phyloP scores from a whole-genome alignment of 2,888 invertebrate genomes.

The Unio pictorum region DNA sequence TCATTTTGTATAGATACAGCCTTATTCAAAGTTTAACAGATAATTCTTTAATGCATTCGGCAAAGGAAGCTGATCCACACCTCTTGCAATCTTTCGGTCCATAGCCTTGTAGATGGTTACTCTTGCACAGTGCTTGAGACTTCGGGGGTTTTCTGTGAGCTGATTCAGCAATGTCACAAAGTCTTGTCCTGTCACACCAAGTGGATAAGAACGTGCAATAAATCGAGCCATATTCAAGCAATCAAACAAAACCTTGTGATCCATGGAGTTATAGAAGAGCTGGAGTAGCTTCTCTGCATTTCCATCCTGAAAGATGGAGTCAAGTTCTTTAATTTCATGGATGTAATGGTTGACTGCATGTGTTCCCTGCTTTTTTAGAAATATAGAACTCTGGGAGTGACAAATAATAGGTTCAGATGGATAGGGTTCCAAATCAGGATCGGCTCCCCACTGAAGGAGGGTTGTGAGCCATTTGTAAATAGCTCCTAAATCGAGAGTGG shows the following conservation, averaged over 20 bases:
- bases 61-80: constrained; percentile 79
- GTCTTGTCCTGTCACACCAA: constrained; percentile 67
- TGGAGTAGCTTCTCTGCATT: constrained; percentile 80
- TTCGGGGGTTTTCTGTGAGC: constrained; percentile 79
- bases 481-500: constrained; percentile 79
- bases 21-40: constrained; percentile 34
- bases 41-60: constrained; percentile 74
- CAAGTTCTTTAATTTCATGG: constrained; percentile 77
- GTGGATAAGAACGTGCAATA: constrained; percentile 75
- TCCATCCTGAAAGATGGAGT: constrained; percentile 75
- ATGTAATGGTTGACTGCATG: constrained; percentile 78
- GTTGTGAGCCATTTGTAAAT: constrained; percentile 81
- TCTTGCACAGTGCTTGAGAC: constrained; percentile 82
- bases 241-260: constrained; percentile 79
- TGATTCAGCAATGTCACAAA: constrained; percentile 75
- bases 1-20: background rate
- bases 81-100: constrained; percentile 78
- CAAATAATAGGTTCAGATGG: constrained; percentile 74
- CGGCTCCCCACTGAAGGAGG: constrained; percentile 82
- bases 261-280: constrained; percentile 76
- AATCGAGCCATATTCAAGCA: constrained; percentile 80
- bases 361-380: constrained; percentile 73
- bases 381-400: constrained; percentile 74
- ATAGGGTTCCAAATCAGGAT: constrained; percentile 79
- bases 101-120: constrained; percentile 81